Evolutionary conservation across 2,888 invertebrate species (phyloP), one percentile per base, ranked within the genome.

Genomic region (Eilema depressum): DNA sequence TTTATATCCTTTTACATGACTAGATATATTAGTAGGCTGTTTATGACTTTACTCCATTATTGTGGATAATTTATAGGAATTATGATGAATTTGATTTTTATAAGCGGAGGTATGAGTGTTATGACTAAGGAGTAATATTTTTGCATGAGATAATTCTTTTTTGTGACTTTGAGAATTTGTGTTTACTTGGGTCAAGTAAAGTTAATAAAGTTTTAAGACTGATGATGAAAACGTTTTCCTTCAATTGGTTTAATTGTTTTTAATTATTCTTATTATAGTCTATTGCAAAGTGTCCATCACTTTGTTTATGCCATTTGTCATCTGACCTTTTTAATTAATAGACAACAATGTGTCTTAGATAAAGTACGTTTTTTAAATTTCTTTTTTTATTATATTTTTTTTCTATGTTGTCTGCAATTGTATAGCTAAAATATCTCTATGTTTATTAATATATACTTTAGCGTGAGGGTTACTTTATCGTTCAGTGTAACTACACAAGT

Each of bases 1-100:
- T 92, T 92, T 91, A 82, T 89, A 90, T 78, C 86, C 85, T 87
- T 91, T 92, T 92, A 92, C 84, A 84, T 85, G 76, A 77, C 77
- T 85, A 85, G 80, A 85, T 83, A 47, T 82, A 25, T 76, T 81
- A 71, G 69, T 75, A 76, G 77, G 82, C 70, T 75, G 72, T 84
- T 89, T 90, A 92, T 88, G 87, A 90, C 86, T 77, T 76, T 80
- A 79, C 71, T 88, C 89, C 88, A 91, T 88, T 91, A 88, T 91
- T 92, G 87, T 91, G 89, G 87, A 86, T 84, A 81, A 79, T 86
- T 89, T 89, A 86, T 84, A 75, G 75, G 80, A 61, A 85, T 88
- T 86, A 86, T 88, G 83, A 86, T 85, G 72, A 83, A 82, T 80
- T n/a, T 77, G 67, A 73, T 76, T 83, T 83, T 85, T 83, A 75